A percentile compares a stretch with the other conserved stretches of the same genome.
These are phyloP conservation scores for Adelosebastes latens DNA, from an alignment of 2,797 vertebrate species.

Conservation along the genomic window DNA sequence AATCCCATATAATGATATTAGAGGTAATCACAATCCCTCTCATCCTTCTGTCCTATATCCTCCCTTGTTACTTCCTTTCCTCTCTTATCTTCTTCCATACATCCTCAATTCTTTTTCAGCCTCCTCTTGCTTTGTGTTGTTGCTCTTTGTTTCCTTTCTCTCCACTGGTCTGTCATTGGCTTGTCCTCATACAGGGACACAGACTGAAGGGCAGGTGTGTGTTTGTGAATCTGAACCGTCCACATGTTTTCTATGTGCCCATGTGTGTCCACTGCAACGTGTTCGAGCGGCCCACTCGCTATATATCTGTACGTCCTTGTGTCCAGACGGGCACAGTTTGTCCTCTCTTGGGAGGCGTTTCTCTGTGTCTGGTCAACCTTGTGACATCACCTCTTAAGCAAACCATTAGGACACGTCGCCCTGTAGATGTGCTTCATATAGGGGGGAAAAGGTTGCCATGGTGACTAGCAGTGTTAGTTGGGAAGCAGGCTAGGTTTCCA, in stretches of 20 bases:
- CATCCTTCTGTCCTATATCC: background rate
- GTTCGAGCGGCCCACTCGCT: background rate
- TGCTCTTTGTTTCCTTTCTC: conserved; percentile 10
- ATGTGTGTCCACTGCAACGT: background rate
- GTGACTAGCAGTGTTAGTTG: conserved; percentile 22
- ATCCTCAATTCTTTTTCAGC: conserved; percentile 13
- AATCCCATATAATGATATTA: background rate
- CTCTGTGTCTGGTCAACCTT: conserved; percentile 40
- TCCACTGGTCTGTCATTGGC: conserved; percentile 23
- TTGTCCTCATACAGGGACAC: conserved; percentile 18
- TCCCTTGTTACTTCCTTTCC: background rate
- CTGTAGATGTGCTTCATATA: conserved; percentile 54
- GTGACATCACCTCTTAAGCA: conserved; percentile 52
- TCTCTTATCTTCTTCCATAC: conserved; percentile 2
- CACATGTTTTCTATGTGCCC: background rate
- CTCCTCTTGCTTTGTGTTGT: background rate
- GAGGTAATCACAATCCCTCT: background rate
- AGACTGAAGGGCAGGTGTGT: conserved; percentile 37
- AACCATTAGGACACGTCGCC: conserved; percentile 43
- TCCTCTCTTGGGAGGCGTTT: conserved; percentile 47
- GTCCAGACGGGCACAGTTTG: conserved; percentile 44
- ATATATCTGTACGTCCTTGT: conserved; percentile 35
- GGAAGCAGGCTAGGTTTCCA: background rate
- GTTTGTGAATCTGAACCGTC: background rate
- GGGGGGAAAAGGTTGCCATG: conserved; percentile 39